Evolutionary conservation across 2,113 vertebrate genomes (phyloP).

Genomic region (Callorhinus ursinus): DNA sequence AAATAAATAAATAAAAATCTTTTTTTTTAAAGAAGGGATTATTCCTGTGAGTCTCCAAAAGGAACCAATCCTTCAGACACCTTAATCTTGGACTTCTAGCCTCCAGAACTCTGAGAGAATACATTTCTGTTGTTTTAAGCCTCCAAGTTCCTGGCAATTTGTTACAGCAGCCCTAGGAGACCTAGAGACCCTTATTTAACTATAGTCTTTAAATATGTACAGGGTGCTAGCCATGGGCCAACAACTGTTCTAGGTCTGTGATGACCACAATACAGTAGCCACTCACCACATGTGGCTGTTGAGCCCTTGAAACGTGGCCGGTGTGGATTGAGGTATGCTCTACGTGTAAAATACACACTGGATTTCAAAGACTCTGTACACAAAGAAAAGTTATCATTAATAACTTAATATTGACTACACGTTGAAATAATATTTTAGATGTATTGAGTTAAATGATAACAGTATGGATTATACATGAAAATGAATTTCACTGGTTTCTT

Average conservation of each 20-base stretch:
- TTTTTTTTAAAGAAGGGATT: background rate
- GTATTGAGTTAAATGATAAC: background rate
- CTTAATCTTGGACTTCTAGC: background rate
- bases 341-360: background rate
- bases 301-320: background rate
- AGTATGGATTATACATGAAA: background rate
- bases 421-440: background rate
- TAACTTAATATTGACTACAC: background rate
- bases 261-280: rapidly evolving
- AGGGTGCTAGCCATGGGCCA: too few relatives aligned
- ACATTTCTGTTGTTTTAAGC: background rate
- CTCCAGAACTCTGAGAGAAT: background rate
- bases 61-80: background rate
- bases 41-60: background rate
- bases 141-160: background rate
- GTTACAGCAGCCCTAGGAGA: background rate
- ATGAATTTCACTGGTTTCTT: background rate
- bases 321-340: background rate
- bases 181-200: background rate
- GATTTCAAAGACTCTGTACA: background rate
- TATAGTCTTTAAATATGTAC: background rate
- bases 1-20: background rate
- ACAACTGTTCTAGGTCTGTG: background rate
- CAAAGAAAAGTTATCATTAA: background rate
- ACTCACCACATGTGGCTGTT: rapidly evolving